Evolutionary conservation across 2,113 vertebrate genomes (phyloP), one percentile per base, ranked within the genome.

Genomic region (Tichodroma muraria): DNA sequence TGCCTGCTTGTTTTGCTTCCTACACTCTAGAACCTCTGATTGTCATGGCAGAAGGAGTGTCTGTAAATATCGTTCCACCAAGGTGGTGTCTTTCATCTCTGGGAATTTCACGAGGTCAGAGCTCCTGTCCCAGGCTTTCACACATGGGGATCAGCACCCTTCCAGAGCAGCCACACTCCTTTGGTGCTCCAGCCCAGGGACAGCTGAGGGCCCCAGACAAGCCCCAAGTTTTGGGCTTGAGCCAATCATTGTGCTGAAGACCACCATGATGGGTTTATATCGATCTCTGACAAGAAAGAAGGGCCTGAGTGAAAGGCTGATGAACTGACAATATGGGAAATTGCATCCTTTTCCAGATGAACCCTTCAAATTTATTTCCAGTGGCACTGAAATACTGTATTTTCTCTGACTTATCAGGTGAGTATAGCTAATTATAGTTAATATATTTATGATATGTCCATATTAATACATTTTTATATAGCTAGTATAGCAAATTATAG

Each of bases 101-200:
- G 33, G 20, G 10, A 12, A 31, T 57, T 66, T 12, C 4, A 0
- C 0, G 6, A 35, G 49, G 33, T 38, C 4, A 3, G 35, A 11
- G 8, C 15, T 33, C 17, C 42, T 9, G 18, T 18, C 44, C 47
- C 30, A 23, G 60, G 35, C 6, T 79, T 21, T 23, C 23, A 2
- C 24, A 3, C 4, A 0, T 0, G 0, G 27, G 11, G 15, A 16
- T 17, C 80, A 73, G 37, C 7, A 2, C 12, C 5, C 0, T 10
- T 56, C 38, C 47, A 30, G 47, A 30, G 38, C 70, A 85, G 16
- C 35, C 38, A 24, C 13, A 1, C 23, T 72, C 79, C 44, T 72
- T 15, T 10, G 30, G n/a, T 42, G 54, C 11, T 85, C 45, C 57
- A 44, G 4, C 40, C 18, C 33, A 38, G 44, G 37, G 21, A 37